Conservation (phyloP, 2,113 vertebrate species). For the Theristicus caerulescens region DNA sequence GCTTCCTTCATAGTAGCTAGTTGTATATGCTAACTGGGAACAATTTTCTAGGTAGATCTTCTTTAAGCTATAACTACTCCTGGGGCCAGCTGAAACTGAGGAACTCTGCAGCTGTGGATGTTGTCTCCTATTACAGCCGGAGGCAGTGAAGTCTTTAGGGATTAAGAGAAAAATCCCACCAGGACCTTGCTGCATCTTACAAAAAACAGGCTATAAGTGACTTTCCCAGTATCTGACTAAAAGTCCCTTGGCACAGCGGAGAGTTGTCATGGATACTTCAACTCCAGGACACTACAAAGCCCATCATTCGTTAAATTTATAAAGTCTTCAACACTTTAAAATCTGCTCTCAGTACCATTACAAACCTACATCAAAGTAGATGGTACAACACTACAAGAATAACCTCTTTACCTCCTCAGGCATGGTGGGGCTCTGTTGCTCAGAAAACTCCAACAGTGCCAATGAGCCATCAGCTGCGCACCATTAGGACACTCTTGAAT, state of each 20-base stretch:
- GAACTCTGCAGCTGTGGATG: not conserved
- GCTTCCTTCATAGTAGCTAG: not conserved
- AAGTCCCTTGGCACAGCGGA: not conserved
- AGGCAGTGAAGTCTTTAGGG: not conserved
- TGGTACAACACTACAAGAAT: not conserved
- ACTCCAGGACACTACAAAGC: not conserved
- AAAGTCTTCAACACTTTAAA: not conserved
- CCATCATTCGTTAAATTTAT: not conserved
- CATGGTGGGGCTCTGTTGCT: not conserved
- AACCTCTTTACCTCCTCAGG: not conserved
- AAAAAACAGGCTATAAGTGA: not conserved
- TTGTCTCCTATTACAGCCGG: not conserved
- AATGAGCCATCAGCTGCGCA: not conserved
- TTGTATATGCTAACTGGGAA: not conserved
- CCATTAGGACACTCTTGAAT: not conserved
- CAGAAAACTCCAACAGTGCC: not conserved
- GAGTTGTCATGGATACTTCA: constrained; percentile 59
- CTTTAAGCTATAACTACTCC: not conserved
- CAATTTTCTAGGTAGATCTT: not conserved
- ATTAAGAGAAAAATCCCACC: not conserved
- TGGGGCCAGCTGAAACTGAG: not conserved
- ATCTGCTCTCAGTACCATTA: not conserved
- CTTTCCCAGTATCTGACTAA: not conserved
- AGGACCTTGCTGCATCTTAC: not conserved
- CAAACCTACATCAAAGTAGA: constrained; percentile 35